Conservation (phyloP, 1,140 invertebrate genomes). For the Aphaenogaster ashmeadi region DNA sequence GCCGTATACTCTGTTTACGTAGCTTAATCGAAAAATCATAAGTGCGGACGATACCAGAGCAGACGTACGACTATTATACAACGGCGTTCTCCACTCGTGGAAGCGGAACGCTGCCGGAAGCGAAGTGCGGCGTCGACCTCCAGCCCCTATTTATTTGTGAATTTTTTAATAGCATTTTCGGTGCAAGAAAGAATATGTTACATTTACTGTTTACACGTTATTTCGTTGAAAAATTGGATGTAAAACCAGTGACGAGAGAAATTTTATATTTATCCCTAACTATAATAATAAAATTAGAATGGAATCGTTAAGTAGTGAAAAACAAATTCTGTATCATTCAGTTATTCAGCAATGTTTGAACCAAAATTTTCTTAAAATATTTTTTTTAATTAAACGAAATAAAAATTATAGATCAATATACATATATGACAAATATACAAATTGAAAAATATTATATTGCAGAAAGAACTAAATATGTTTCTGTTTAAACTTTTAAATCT, state of each 20-base stretch:
- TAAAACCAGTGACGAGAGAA: background rate
- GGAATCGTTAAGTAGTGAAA: background rate
- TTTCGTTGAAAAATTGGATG: background rate
- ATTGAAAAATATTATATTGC: background rate
- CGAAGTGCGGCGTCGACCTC: constrained; percentile 20
- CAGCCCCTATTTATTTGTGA: constrained; percentile 31
- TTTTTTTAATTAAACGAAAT: background rate
- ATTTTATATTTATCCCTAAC: background rate
- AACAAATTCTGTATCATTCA: background rate
- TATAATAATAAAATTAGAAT: background rate
- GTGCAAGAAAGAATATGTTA: background rate
- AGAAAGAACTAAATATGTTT: background rate
- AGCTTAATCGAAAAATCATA: constrained; percentile 79
- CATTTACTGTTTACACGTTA: background rate
- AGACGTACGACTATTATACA: constrained; percentile 34
- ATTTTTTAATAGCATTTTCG: constrained; percentile 14
- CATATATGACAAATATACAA: background rate
- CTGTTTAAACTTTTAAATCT: background rate
- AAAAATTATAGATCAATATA: background rate
- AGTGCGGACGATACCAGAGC: constrained; percentile 47
- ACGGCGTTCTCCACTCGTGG: constrained; percentile 29
- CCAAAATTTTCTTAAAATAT: background rate
- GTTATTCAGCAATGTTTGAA: background rate
- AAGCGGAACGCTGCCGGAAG: constrained; percentile 33
- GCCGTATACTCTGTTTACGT: constrained; percentile 70